A percentile compares a stretch with the other conserved stretches of the same genome.
Evolutionary conservation across 2,113 vertebrate species (phyloP).

Genomic region (Pyrgilauda ruficollis): DNA sequence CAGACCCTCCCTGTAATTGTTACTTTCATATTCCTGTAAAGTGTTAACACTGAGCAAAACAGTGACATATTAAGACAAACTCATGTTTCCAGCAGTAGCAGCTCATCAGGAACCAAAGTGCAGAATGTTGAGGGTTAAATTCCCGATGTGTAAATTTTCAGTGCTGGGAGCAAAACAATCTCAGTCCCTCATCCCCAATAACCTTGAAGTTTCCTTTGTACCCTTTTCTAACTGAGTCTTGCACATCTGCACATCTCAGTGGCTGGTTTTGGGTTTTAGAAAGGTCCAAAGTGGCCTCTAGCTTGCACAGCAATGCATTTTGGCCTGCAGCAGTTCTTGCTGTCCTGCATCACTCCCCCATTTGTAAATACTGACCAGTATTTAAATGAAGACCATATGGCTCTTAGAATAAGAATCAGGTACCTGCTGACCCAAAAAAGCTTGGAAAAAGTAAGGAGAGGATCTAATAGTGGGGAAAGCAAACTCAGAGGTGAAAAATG

Average conservation of each 20-base stretch:
- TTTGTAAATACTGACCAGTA: not conserved
- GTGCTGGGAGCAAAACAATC: not conserved
- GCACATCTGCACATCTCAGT: not conserved
- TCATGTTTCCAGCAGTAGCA: not conserved
- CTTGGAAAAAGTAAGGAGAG: not conserved
- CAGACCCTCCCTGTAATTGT: not conserved
- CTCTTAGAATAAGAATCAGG: not conserved
- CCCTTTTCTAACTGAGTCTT: not conserved
- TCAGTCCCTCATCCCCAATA: not conserved
- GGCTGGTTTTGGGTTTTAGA: not conserved
- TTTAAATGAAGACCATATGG: not conserved
- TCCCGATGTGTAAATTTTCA: not conserved
- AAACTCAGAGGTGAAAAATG: not conserved
- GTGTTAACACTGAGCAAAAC: not conserved
- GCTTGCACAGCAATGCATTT: not conserved
- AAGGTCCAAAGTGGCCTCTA: not conserved
- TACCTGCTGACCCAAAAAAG: not conserved
- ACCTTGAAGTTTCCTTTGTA: not conserved
- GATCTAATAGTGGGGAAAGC: not conserved
- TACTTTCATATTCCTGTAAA: not conserved
- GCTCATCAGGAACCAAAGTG: not conserved
- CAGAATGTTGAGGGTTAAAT: not conserved
- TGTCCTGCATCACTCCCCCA: fast-evolving
- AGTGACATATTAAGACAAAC: not conserved
- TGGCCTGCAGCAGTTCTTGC: not conserved